Percentiles rank a stretch among this genome's conserved stretches.
Evolutionary conservation across 1,140 invertebrate genomes (phyloP).

Genomic region (Microplitis mediator): DNA sequence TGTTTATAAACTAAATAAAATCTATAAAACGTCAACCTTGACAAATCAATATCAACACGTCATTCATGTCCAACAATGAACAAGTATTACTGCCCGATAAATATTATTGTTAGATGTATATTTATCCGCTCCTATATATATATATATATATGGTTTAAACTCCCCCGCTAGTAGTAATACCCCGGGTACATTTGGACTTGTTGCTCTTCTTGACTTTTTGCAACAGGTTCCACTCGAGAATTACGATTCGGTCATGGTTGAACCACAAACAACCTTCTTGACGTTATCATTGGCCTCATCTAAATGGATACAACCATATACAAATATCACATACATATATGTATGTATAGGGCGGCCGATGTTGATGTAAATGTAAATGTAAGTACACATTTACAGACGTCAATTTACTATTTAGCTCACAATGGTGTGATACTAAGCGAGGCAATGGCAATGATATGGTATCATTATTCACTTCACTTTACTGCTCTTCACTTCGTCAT

Average conservation of each 20-base stretch:
- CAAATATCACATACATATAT: not conserved
- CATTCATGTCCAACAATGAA: no score
- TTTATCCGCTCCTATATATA: not conserved
- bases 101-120: not conserved
- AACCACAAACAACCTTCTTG: not conserved
- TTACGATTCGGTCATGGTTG: not conserved
- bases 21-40: no score
- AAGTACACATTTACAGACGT: not conserved
- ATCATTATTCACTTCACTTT: no score
- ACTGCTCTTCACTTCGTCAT: not conserved
- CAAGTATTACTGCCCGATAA: no score
- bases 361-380: no score
- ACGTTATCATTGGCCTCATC: constrained; percentile 1
- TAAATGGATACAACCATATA: not conserved
- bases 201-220: constrained; percentile 27
- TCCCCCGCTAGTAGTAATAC: not conserved
- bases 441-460: not conserved
- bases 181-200: constrained; percentile 19
- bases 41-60: no score
- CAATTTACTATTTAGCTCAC: not conserved
- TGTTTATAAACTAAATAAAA: no score
- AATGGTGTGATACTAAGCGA: constrained; percentile 1
- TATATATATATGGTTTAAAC: not conserved
- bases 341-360: no score
- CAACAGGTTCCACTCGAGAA: constrained; percentile 25